Percentiles rank a stretch among this genome's conserved stretches.
These are phyloP conservation scores for Scortum barcoo DNA, from an alignment of 2,113 vertebrate species.

Conservation along the genomic window DNA sequence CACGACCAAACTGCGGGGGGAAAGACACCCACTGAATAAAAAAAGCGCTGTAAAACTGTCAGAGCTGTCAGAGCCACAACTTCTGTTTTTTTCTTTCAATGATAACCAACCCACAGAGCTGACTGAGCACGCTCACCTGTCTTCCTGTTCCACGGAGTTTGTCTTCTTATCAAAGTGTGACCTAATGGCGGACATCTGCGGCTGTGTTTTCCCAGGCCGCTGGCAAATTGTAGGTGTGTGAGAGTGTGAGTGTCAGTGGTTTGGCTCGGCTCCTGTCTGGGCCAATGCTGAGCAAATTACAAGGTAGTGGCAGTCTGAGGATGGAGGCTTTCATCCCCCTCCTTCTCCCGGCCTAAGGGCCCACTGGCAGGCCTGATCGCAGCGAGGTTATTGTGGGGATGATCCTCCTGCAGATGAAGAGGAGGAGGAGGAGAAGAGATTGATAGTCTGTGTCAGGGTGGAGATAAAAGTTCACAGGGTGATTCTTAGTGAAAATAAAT, in stretches of 20 bases:
- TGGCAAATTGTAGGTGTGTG: constrained; percentile 76
- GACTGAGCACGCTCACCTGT: neutral
- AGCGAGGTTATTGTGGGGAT: constrained; percentile 28
- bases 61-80: no score
- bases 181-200: constrained; percentile 51
- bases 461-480: constrained; percentile 41
- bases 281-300: constrained; percentile 69
- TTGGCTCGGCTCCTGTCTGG: constrained; percentile 72
- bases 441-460: constrained; percentile 43
- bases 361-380: constrained; percentile 44
- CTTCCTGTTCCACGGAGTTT: neutral
- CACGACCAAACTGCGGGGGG: neutral
- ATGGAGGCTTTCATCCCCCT: constrained; percentile 53
- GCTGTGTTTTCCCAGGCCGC: constrained; percentile 63
- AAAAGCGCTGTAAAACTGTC: no score
- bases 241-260: constrained; percentile 45
- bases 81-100: no score
- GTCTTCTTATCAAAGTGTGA: constrained; percentile 27
- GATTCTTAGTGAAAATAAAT: constrained; percentile 5
- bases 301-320: constrained; percentile 68
- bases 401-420: constrained; percentile 45
- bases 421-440: constrained; percentile 42
- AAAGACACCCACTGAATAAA: neutral
- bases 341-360: constrained; percentile 56
- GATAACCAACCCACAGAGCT: neutral